Evolutionary conservation across 1,140 invertebrate genomes (phyloP).

Genomic region (Diplogasteroides magnus): DNA sequence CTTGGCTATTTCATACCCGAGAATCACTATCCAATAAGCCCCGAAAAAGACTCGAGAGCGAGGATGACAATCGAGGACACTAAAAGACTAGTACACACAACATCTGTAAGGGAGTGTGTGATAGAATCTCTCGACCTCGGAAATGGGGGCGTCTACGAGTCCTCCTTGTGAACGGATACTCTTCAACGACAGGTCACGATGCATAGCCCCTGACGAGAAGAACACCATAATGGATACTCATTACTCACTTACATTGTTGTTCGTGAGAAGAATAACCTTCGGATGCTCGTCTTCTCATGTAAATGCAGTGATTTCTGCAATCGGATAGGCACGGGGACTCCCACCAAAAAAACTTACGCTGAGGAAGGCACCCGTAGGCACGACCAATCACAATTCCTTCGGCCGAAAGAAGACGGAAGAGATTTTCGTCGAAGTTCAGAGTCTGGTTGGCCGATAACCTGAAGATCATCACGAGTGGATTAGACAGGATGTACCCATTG

Average conservation of each 20-base stretch:
- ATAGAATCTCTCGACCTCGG: conserved; percentile 25
- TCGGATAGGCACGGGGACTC: not conserved
- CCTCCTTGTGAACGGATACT: conserved; percentile 21
- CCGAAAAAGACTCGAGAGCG: not conserved
- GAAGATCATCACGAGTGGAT: not conserved
- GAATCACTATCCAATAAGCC: not conserved
- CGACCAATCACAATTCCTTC: conserved; percentile 52
- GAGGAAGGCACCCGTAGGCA: conserved; percentile 53
- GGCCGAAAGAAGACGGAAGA: conserved; percentile 18
- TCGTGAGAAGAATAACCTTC: not conserved
- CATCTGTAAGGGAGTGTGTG: no score
- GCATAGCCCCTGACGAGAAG: conserved; percentile 23
- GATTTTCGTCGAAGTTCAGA: conserved; percentile 32
- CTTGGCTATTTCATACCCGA: no score
- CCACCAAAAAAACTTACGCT: conserved; percentile 21
- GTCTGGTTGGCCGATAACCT: conserved; percentile 20
- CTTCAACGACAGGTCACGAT: conserved; percentile 32
- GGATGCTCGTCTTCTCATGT: not conserved
- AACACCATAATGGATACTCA: not conserved
- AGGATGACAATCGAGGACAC: no score
- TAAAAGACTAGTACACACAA: no score
- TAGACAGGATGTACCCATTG: conserved; percentile 1
- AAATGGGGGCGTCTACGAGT: conserved; percentile 29
- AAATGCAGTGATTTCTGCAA: not conserved
- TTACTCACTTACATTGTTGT: conserved; percentile 1